Evolutionary conservation across 2,113 vertebrate species (phyloP).

Genomic region (Nothoprocta pentlandii): DNA sequence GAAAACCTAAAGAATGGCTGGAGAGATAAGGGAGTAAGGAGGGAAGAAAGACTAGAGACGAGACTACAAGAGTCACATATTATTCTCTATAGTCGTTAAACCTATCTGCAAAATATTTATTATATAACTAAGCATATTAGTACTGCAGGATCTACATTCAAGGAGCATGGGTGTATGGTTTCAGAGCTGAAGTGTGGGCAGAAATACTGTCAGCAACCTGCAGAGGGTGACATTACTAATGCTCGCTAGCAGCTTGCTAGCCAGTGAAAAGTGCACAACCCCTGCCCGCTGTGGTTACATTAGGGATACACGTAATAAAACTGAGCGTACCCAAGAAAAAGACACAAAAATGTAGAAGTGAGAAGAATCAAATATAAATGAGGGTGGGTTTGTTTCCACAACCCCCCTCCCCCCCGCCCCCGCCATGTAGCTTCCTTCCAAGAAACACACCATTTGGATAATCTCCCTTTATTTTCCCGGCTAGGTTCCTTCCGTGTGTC

Average conservation of each 20-base stretch:
- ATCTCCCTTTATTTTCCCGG: neutral
- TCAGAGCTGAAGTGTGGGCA: neutral
- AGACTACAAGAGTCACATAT: neutral
- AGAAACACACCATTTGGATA: neutral
- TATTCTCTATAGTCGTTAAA: neutral
- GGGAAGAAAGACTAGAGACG: neutral
- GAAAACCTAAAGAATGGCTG: neutral
- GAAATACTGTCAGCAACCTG: neutral
- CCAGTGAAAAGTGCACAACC: neutral
- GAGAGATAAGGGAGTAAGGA: neutral
- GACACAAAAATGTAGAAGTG: neutral
- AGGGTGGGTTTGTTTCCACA: no score
- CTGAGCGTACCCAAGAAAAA: neutral
- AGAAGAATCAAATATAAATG: neutral
- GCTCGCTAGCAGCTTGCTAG: fast-evolving
- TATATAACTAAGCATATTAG: fast-evolving
- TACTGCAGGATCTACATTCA: neutral
- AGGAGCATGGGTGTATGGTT: neutral
- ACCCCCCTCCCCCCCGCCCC: neutral
- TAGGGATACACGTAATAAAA: neutral
- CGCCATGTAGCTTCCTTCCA: neutral
- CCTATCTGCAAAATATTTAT: neutral
- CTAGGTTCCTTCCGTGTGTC: neutral
- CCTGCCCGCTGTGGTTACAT: neutral
- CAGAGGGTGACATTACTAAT: neutral